A percentile compares a stretch with the other conserved stretches of the same genome.
These are phyloP conservation scores for Heliconius melpomene DNA, from an alignment of 1,140 invertebrate genomes.

Conservation along the genomic window DNA sequence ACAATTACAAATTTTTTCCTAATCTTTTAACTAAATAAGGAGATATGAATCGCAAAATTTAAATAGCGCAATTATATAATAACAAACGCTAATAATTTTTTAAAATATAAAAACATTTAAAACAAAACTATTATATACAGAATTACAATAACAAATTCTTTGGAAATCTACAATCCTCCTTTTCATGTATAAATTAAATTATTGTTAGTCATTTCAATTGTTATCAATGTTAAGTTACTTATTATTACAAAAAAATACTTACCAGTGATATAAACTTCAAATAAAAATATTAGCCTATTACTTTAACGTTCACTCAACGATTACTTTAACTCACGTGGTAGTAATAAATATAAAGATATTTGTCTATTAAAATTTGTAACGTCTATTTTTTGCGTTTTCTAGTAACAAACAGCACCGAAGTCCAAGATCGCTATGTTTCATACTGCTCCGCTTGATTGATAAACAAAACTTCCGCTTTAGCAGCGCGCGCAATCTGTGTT, in stretches of 20 bases:
- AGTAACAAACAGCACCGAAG: slow-evolving; percentile 43
- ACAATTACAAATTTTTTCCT: too few relatives aligned
- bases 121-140: not conserved
- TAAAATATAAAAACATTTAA: not conserved
- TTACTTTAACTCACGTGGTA: slow-evolving; percentile 32
- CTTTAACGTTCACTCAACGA: slow-evolving; percentile 13
- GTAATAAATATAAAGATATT: slow-evolving; percentile 28
- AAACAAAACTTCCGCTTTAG: slow-evolving; percentile 73
- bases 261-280: slow-evolving; percentile 7
- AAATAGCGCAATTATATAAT: not conserved
- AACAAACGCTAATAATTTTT: not conserved
- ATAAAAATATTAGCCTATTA: not conserved
- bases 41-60: too few relatives aligned
- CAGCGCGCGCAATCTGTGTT: slow-evolving; percentile 73
- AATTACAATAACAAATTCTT: not conserved
- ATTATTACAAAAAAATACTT: not conserved
- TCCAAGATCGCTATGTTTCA: slow-evolving; percentile 44
- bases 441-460: slow-evolving; percentile 68
- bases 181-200: slow-evolving; percentile 1
- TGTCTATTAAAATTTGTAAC: slow-evolving; percentile 33
- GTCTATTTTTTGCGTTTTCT: slow-evolving; percentile 33
- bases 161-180: not conserved
- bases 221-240: not conserved
- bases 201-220: not conserved
- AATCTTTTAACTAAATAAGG: not conserved